Evolutionary conservation across 2,113 vertebrate species (phyloP), one percentile per base, ranked within the genome.

Genomic region (Phrynosoma blainvillii): DNA sequence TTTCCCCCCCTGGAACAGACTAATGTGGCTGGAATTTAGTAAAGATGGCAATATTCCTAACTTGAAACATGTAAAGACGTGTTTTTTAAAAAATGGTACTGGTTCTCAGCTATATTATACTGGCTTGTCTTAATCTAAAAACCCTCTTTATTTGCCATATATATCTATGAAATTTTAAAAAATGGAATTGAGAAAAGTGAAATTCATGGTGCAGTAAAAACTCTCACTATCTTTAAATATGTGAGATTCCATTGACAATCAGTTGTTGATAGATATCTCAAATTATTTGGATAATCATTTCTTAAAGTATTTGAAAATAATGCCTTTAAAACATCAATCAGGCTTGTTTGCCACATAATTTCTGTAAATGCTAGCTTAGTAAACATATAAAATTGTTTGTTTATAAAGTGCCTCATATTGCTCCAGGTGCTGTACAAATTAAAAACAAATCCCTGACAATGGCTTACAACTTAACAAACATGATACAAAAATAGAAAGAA

Each of bases 201-300:
- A 84, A 82, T 66, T 32, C 52, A 9, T 13, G 10, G 40, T 23
- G 1, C 11, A 7, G 66, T 0, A 59, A 18, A 74, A 79, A 30
- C 79, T 18, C 54, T 90, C 11, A 25, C n/a, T n/a, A 1, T 0
- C 6, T 0, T 74, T 40, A 82, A 78, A 32, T 73, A 0, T 36
- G 82, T 62, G 59, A 62, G 59, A 62, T 4, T 16, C 18, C 59
- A 62, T 62, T 62, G 59, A 12, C 71, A 65, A n/a, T 52, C 47
- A 77, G 70, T 79, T 42, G 66, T 84, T 59, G 77, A 7, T 73
- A 74, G 5, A 0, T 40, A 30, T 79, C 27, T 78, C 65, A 87
- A 91, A 84, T n/a, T 68, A 1, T 20, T 36, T 68, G 5, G 11
- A 89, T 74, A 85, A 89, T 42, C 2, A 59, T 86, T 84, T n/a